Conservation (phyloP, 2,888 invertebrate genomes). For the Pegoplata infirma region DNA sequence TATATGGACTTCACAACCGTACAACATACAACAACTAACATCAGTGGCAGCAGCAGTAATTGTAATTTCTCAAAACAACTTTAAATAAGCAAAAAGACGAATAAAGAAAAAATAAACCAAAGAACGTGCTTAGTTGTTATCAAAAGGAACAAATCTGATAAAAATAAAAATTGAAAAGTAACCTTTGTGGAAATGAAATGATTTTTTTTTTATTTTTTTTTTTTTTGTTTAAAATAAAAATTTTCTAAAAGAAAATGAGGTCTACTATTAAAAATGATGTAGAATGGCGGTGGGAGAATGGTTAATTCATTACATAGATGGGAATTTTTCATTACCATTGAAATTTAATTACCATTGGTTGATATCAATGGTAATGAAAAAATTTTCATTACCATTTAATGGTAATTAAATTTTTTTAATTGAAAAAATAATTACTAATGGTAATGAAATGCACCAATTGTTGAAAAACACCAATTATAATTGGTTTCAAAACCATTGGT, state of each 20-base stretch:
- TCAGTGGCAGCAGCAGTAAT: constrained; percentile 39
- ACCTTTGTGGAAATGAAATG: constrained; percentile 27
- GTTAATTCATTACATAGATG: no score
- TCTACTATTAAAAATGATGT: neutral
- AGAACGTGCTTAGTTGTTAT: constrained; percentile 64
- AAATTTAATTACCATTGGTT: no score
- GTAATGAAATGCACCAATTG: no score
- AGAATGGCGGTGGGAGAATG: neutral
- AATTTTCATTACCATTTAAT: no score
- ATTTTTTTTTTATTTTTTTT: constrained; percentile 14
- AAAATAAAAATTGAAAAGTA: constrained; percentile 31
- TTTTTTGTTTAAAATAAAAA: neutral
- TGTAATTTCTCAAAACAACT: constrained; percentile 60
- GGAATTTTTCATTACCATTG: no score
- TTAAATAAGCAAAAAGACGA: constrained; percentile 47
- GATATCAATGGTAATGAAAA: neutral
- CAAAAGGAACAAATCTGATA: constrained; percentile 64
- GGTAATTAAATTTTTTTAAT: no score
- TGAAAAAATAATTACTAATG: no score
- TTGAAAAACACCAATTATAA: no score
- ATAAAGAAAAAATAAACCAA: constrained; percentile 17
- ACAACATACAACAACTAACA: neutral
- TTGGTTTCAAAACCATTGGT: no score
- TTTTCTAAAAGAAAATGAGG: neutral
- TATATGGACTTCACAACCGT: constrained; percentile 26